Conservation (phyloP, 2,113 vertebrate species). For the Gavialis gangeticus region DNA sequence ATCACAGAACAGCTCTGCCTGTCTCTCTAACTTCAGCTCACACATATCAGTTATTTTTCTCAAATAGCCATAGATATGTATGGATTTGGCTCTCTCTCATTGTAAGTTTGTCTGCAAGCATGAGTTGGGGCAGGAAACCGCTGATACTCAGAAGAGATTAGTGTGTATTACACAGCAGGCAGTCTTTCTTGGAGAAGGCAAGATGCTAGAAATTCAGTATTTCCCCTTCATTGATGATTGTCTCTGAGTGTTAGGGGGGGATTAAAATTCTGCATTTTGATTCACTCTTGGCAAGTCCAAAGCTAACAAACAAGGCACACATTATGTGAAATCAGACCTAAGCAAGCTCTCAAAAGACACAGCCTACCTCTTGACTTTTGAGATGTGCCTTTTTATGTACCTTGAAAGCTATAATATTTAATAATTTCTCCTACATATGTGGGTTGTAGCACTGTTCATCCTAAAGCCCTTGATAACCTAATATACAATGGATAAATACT, state of each 20-base stretch:
- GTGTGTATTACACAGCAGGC: not conserved
- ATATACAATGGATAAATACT: slow-evolving; percentile 3
- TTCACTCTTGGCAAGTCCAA: not conserved
- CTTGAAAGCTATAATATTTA: not conserved
- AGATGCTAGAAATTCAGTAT: slow-evolving; percentile 7
- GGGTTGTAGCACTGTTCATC: not conserved
- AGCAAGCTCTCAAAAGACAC: not conserved
- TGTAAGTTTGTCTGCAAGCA: not conserved
- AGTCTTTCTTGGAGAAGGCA: slow-evolving; percentile 9
- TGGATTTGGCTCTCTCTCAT: not conserved
- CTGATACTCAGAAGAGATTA: slow-evolving; percentile 34
- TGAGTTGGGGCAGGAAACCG: not conserved
- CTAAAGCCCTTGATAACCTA: not conserved
- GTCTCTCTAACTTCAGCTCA: not conserved
- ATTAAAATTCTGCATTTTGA: slow-evolving; percentile 44
- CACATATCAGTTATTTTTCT: not conserved
- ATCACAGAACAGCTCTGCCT: not conserved
- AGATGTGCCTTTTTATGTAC: not conserved
- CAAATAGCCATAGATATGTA: not conserved
- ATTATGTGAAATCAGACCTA: slow-evolving; percentile 12
- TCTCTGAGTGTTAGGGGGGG: not conserved
- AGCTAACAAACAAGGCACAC: not conserved
- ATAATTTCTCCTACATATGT: not conserved
- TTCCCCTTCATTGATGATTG: slow-evolving; percentile 34
- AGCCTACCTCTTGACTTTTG: not conserved